A percentile compares a stretch with the other conserved stretches of the same genome.
These are phyloP conservation scores for Spicauda simplicius DNA, from an alignment of 2,888 invertebrate species.

Conservation along the genomic window DNA sequence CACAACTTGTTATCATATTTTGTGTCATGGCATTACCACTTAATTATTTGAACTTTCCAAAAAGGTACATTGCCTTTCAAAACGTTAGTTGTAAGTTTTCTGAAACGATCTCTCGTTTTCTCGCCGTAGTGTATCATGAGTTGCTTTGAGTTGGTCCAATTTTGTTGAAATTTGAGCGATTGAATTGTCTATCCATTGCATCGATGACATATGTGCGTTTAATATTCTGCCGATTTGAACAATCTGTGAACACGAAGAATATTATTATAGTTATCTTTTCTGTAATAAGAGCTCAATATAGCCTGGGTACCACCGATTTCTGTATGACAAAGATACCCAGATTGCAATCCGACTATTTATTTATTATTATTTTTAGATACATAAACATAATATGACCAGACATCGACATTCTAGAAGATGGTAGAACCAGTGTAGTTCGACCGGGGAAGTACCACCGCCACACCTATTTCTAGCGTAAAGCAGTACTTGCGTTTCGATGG, in stretches of 20 bases:
- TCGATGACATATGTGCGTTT: constrained; percentile 97
- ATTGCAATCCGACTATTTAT: too few species aligned
- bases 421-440: too few species aligned
- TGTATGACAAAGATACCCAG: not conserved
- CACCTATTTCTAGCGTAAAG: too few species aligned
- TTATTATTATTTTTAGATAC: too few species aligned
- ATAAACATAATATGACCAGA: too few species aligned
- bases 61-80: not conserved
- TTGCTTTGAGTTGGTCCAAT: constrained; percentile 92
- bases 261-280: not conserved
- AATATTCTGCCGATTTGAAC: constrained; percentile 96
- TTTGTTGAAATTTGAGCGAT: constrained; percentile 91
- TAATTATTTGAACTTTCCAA: not conserved
- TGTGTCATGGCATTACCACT: too few species aligned
- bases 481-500: too few species aligned
- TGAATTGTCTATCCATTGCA: constrained; percentile 97
- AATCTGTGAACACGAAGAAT: constrained; percentile 80
- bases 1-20: not conserved
- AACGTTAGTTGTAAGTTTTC: constrained; percentile 81
- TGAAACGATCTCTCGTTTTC: constrained; percentile 90
- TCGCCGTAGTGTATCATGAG: constrained; percentile 90
- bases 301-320: not conserved
- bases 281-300: too few species aligned
- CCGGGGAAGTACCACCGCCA: too few species aligned
- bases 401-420: too few species aligned